phyloP scores from a whole-genome alignment of 2,113 vertebrate genomes.

The Petaurus breviceps region DNA sequence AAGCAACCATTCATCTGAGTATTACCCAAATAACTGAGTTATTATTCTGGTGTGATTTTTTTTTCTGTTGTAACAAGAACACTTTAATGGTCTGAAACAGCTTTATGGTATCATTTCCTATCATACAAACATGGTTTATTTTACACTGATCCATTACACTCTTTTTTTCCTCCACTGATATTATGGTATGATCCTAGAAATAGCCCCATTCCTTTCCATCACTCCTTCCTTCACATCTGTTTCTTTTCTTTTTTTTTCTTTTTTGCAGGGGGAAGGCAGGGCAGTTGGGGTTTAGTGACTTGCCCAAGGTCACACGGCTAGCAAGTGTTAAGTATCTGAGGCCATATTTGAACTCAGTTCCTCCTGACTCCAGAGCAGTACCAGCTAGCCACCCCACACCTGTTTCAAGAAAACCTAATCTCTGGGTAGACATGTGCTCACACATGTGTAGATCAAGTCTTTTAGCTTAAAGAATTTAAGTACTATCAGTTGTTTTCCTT shows the following conservation, averaged over 20 bases:
- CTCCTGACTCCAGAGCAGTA: too few species aligned
- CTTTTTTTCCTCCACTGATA: background rate
- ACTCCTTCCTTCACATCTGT: background rate
- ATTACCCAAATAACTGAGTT: constrained; percentile 30
- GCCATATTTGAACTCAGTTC: too few species aligned
- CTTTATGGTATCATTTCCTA: background rate
- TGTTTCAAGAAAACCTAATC: constrained; percentile 34
- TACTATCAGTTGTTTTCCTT: constrained; percentile 43
- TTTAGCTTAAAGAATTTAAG: background rate
- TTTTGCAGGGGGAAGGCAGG: too few species aligned
- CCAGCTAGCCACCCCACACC: background rate
- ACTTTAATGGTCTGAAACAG: constrained; percentile 28
- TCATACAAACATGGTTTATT: constrained; percentile 35
- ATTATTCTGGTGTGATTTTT: constrained; percentile 56
- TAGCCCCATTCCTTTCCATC: background rate
- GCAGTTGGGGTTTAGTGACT: too few species aligned
- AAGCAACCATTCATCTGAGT: constrained; percentile 72
- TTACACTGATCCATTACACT: constrained; percentile 33
- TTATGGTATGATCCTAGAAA: constrained; percentile 24
- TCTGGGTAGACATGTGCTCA: background rate
- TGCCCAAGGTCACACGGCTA: too few species aligned
- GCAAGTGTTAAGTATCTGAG: too few species aligned
- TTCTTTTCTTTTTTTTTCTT: background rate
- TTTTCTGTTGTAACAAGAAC: constrained; percentile 52
- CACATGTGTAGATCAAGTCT: background rate